A percentile compares a stretch with the other conserved stretches of the same genome.
Conservation (phyloP, 2,113 vertebrate species). For the Mobula hypostoma region DNA sequence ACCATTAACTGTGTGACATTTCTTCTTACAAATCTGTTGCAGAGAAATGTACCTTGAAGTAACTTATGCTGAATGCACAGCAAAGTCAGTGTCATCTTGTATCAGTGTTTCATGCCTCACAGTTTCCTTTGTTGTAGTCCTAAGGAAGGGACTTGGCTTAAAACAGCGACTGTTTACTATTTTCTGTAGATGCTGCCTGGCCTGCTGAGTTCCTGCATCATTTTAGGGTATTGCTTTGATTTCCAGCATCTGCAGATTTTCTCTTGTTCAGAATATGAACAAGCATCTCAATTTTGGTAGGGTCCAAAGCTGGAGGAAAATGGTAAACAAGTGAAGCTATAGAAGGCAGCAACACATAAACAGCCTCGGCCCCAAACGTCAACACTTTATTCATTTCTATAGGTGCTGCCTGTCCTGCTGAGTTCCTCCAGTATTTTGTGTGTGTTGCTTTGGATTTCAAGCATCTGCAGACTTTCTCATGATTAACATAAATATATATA, state of each 20-base stretch:
- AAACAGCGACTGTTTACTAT: no score
- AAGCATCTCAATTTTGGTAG: background rate
- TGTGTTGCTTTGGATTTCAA: no score
- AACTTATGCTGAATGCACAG: background rate
- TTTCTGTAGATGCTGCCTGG: no score
- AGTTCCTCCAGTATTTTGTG: no score
- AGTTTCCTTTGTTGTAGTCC: background rate
- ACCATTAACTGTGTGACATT: slow-evolving; percentile 17
- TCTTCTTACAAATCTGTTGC: background rate
- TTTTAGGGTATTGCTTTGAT: no score
- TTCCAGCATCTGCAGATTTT: no score
- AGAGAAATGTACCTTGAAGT: background rate
- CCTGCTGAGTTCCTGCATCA: no score
- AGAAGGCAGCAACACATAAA: background rate
- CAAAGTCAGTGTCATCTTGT: background rate
- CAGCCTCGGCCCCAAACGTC: no score
- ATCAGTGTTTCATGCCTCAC: background rate
- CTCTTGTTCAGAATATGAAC: background rate
- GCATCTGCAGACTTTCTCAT: no score
- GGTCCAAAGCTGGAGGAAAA: background rate
- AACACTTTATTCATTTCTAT: no score
- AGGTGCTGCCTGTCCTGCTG: no score
- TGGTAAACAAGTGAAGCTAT: background rate
- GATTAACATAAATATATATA: background rate
- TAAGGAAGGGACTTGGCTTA: no score